phyloP scores from a whole-genome alignment of 2,888 invertebrate species.

The Tethea ocularis region DNA sequence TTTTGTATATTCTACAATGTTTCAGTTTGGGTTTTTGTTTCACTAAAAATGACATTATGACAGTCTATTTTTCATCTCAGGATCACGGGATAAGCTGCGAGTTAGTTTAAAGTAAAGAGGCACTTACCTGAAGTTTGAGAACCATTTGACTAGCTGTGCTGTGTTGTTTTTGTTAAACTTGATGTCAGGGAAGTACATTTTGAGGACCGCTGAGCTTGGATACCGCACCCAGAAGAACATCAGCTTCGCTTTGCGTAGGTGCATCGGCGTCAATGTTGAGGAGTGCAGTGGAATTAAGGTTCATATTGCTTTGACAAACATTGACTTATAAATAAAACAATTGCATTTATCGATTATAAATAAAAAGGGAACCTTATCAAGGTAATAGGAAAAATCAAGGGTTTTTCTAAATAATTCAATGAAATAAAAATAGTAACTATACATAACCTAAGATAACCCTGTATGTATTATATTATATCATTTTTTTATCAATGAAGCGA shows the following conservation, averaged over 20 bases:
- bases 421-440: conserved; percentile 15
- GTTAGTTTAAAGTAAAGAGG: conserved; percentile 19
- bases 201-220: conserved; percentile 99
- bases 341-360: background rate
- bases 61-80: too few relatives aligned
- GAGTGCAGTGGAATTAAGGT: conserved; percentile 95
- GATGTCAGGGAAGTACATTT: conserved; percentile 99
- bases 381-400: background rate
- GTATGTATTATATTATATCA: conserved; percentile 13
- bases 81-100: too few relatives aligned
- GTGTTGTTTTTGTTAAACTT: conserved; percentile 99
- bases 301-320: conserved; percentile 31
- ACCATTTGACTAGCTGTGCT: conserved; percentile 99
- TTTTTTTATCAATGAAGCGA: conserved; percentile 14
- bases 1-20: too few relatives aligned
- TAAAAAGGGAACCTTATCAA: background rate
- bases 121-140: conserved; percentile 99
- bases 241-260: conserved; percentile 99
- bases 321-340: conserved; percentile 4
- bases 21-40: too few relatives aligned
- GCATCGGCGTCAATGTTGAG: conserved; percentile 99
- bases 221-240: conserved; percentile 99
- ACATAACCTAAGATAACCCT: conserved; percentile 30
- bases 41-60: too few relatives aligned
- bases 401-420: conserved; percentile 9